phyloP scores from a whole-genome alignment of 2,888 invertebrate genomes.

The Sminthurides aquaticus region DNA sequence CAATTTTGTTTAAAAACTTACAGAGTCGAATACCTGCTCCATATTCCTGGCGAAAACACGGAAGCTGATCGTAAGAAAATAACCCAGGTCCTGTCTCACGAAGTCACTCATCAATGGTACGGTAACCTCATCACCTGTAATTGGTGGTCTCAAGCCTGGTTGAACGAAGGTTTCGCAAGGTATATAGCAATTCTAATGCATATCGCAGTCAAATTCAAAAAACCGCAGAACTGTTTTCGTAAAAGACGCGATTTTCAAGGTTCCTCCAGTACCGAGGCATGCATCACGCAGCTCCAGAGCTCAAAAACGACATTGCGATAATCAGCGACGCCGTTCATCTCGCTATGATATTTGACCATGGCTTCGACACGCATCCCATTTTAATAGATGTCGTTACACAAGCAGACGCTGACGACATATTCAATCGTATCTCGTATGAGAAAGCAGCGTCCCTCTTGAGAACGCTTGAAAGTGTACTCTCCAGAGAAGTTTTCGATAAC shows the following conservation, averaged over 20 bases:
- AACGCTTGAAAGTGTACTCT: slow-evolving; percentile 18
- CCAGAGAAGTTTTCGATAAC: slow-evolving; percentile 13
- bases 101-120: slow-evolving; percentile 29
- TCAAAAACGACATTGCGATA: background rate
- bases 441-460: slow-evolving; percentile 26
- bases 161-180: slow-evolving; percentile 28
- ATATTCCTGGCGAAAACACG: slow-evolving; percentile 30
- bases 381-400: slow-evolving; percentile 15
- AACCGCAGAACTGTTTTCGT: too few species aligned
- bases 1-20: background rate
- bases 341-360: slow-evolving; percentile 25
- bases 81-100: slow-evolving; percentile 21
- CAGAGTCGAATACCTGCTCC: slow-evolving; percentile 19
- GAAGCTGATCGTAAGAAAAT: slow-evolving; percentile 23
- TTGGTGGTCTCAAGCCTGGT: slow-evolving; percentile 26
- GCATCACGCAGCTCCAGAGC: slow-evolving; percentile 6
- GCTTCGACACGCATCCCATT: slow-evolving; percentile 22
- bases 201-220: too few species aligned
- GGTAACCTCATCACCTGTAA: slow-evolving; percentile 26
- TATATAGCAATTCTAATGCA: too few species aligned
- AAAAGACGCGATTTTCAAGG: too few species aligned
- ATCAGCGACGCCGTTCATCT: slow-evolving; percentile 22
- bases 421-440: slow-evolving; percentile 26
- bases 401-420: slow-evolving; percentile 17
- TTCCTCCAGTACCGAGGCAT: slow-evolving; percentile 17